Conservation (phyloP, 2,797 vertebrate genomes). For the Natrix natrix region DNA sequence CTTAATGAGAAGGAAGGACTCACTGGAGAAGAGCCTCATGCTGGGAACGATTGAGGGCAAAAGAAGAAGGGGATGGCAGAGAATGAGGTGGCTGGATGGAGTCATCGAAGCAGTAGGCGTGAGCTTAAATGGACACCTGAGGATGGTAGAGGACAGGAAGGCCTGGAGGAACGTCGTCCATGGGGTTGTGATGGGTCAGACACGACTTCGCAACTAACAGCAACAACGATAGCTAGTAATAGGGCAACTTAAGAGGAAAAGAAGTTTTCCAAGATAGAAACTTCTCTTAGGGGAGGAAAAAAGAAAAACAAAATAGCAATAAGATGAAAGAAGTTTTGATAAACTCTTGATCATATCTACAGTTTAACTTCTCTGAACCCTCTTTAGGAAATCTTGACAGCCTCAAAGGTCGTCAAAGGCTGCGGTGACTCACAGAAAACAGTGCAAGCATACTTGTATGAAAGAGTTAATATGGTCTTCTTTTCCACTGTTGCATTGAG, state of each 20-base stretch:
- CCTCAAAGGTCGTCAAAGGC: background rate
- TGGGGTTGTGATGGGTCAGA: too few relatives aligned
- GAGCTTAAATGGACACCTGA: too few relatives aligned
- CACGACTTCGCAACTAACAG: too few relatives aligned
- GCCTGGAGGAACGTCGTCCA: too few relatives aligned
- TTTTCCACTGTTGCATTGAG: background rate
- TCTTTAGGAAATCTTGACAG: background rate
- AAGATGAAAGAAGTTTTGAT: background rate
- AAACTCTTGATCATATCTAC: background rate
- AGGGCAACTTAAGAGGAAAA: background rate
- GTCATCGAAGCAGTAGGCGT: too few relatives aligned
- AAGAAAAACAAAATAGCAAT: background rate
- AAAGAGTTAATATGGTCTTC: background rate
- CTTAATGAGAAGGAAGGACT: too few relatives aligned
- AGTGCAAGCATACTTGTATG: background rate
- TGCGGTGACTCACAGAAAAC: background rate
- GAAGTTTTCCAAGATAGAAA: background rate
- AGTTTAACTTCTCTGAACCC: background rate
- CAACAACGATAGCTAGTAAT: background rate
- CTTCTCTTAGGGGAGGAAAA: background rate
- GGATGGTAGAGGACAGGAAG: too few relatives aligned
- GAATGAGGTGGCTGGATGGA: too few relatives aligned
- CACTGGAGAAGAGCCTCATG: too few relatives aligned
- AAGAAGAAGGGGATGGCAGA: too few relatives aligned
- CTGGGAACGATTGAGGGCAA: too few relatives aligned